A percentile compares a stretch with the other conserved stretches of the same genome.
phyloP scores from a whole-genome alignment of 2,888 invertebrate species.

The Nephrocerus scutellatus region DNA sequence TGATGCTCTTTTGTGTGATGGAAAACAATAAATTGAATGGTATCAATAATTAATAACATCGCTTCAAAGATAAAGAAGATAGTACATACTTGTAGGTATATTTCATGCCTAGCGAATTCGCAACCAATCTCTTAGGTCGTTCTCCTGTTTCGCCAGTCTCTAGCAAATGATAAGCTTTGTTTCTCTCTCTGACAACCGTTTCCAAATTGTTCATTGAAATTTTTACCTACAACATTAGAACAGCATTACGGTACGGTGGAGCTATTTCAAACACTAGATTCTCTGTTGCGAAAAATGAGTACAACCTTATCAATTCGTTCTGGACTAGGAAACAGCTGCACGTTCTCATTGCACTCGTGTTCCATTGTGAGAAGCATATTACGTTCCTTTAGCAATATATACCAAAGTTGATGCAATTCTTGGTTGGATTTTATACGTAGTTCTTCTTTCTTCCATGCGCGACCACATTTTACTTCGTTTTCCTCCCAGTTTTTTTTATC shows the following conservation, averaged over 20 bases:
- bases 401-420: slow-evolving; percentile 97
- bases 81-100: slow-evolving; percentile 50
- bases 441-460: slow-evolving; percentile 85
- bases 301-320: slow-evolving; percentile 85
- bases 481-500: slow-evolving; percentile 75
- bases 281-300: background rate
- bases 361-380: slow-evolving; percentile 98
- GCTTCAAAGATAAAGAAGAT: background rate
- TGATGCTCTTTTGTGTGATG: too few species aligned
- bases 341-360: slow-evolving; percentile 62
- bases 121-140: slow-evolving; percentile 56
- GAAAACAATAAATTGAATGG: slow-evolving; percentile 15
- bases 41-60: background rate
- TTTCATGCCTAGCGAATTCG: slow-evolving; percentile 57
- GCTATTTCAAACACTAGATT: background rate
- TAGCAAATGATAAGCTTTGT: slow-evolving; percentile 78
- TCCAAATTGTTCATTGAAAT: slow-evolving; percentile 94
- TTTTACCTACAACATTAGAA: slow-evolving; percentile 53
- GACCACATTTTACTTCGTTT: slow-evolving; percentile 67
- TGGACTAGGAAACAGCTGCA: slow-evolving; percentile 75
- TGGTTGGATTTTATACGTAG: slow-evolving; percentile 88
- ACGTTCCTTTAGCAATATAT: slow-evolving; percentile 79
- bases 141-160: slow-evolving; percentile 86
- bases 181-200: slow-evolving; percentile 82
- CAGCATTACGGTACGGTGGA: background rate